Evolutionary conservation across 2,888 invertebrate species (phyloP).

Genomic region (Nephrocerus scutellatus): DNA sequence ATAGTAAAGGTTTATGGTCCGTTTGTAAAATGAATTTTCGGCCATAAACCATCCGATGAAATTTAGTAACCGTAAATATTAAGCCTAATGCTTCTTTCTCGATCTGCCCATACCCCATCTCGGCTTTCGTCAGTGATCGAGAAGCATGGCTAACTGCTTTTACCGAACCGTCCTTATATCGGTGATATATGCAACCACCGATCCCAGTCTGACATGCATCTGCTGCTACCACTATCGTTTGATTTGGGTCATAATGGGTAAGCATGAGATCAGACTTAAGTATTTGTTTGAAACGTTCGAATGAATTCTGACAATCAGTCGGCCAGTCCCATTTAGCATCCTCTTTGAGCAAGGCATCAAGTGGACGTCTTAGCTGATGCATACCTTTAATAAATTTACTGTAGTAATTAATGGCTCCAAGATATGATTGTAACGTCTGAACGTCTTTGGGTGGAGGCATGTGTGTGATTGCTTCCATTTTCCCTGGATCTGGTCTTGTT

Average conservation of each 20-base stretch:
- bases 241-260: slow-evolving; percentile 16
- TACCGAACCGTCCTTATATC: slow-evolving; percentile 12
- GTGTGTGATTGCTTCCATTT: slow-evolving; percentile 10
- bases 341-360: slow-evolving; percentile 15
- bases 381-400: slow-evolving; percentile 17
- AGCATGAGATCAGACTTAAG: slow-evolving; percentile 12
- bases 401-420: slow-evolving; percentile 17
- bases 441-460: slow-evolving; percentile 16
- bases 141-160: slow-evolving; percentile 16
- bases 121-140: slow-evolving; percentile 14
- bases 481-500: slow-evolving; percentile 11
- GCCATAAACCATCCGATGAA: slow-evolving; percentile 17
- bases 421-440: too few species aligned
- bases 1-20: slow-evolving; percentile 41
- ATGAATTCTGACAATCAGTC: slow-evolving; percentile 12
- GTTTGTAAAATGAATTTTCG: slow-evolving; percentile 26
- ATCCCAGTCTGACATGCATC: slow-evolving; percentile 15
- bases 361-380: slow-evolving; percentile 10
- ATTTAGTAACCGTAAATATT: slow-evolving; percentile 18
- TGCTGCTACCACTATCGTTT: slow-evolving; percentile 15
- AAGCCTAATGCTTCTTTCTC: slow-evolving; percentile 21
- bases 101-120: slow-evolving; percentile 19
- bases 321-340: slow-evolving; percentile 15
- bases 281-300: slow-evolving; percentile 20
- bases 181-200: slow-evolving; percentile 15